These are phyloP conservation scores for Hippoglossus hippoglossus DNA, from an alignment of 2,797 vertebrate genomes.

Conservation along the genomic window DNA sequence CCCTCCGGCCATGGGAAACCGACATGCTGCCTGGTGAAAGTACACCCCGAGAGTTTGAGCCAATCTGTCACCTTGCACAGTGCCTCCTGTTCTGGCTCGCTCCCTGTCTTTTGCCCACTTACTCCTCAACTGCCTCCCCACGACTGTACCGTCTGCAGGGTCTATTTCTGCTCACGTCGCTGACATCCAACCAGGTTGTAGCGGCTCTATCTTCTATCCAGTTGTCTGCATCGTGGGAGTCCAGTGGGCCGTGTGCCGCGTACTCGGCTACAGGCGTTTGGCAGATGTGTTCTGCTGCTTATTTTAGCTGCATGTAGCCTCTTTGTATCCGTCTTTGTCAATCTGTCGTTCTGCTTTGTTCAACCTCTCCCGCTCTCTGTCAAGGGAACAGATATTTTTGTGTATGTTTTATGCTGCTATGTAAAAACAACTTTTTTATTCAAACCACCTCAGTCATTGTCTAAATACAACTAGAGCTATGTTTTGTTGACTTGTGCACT, in stretches of 20 bases:
- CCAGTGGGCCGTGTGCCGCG: constrained; percentile 25
- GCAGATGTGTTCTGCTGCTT: constrained; percentile 15
- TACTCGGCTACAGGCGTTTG: constrained; percentile 17
- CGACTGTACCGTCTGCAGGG: constrained; percentile 42
- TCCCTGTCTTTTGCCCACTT: constrained; percentile 28
- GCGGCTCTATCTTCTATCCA: constrained; percentile 34
- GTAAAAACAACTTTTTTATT: no score
- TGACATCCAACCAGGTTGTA: constrained; percentile 50
- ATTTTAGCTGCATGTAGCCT: constrained; percentile 12
- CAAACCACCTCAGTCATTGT: no score
- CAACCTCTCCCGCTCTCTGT: not conserved
- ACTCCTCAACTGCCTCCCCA: constrained; percentile 13
- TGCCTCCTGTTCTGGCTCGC: constrained; percentile 36
- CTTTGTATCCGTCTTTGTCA: constrained; percentile 13
- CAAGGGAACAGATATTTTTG: not conserved
- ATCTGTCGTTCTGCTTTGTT: constrained; percentile 1
- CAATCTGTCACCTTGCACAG: constrained; percentile 61
- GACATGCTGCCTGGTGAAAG: constrained; percentile 50
- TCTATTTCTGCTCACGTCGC: constrained; percentile 50
- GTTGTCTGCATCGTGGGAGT: constrained; percentile 30
- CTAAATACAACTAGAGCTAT: no score
- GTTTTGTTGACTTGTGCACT: no score
- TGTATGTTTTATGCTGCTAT: no score
- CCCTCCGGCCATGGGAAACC: constrained; percentile 43
- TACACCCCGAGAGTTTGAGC: constrained; percentile 36